These are phyloP conservation scores for Gallirallus australis DNA, from an alignment of 2,797 vertebrate species.

Conservation along the genomic window DNA sequence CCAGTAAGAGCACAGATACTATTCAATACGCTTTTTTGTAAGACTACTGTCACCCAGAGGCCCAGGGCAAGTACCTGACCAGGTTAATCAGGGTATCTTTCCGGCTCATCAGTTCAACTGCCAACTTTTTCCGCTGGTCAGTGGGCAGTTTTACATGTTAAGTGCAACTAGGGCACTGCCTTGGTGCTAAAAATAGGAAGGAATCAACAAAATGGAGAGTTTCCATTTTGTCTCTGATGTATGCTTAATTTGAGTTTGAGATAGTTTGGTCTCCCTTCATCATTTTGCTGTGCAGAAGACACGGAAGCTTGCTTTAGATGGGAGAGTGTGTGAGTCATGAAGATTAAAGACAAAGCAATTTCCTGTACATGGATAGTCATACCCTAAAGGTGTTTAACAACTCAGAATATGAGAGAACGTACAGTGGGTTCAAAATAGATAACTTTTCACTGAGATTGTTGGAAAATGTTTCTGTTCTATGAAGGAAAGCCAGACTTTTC, in stretches of 20 bases:
- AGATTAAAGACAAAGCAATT: neutral
- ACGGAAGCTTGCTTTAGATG: neutral
- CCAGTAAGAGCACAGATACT: neutral
- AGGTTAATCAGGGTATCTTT: neutral
- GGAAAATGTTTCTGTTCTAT: neutral
- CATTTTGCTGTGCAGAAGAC: neutral
- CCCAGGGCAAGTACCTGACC: neutral
- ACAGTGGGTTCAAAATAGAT: neutral
- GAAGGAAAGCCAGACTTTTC: neutral
- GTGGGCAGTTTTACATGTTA: neutral
- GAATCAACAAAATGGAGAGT: neutral
- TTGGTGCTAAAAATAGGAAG: neutral
- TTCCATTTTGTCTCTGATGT: neutral
- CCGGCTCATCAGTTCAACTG: neutral
- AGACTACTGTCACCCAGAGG: neutral
- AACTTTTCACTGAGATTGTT: neutral
- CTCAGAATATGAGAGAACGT: neutral
- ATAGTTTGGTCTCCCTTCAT: neutral
- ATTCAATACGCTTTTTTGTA: neutral
- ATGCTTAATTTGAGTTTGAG: neutral
- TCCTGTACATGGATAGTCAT: neutral
- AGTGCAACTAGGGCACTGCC: neutral
- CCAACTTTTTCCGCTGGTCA: neutral
- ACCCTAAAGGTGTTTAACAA: neutral
- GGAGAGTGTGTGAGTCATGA: neutral